These are phyloP conservation scores for Sinonovacula constricta DNA, from an alignment of 1,140 invertebrate species.

Conservation along the genomic window DNA sequence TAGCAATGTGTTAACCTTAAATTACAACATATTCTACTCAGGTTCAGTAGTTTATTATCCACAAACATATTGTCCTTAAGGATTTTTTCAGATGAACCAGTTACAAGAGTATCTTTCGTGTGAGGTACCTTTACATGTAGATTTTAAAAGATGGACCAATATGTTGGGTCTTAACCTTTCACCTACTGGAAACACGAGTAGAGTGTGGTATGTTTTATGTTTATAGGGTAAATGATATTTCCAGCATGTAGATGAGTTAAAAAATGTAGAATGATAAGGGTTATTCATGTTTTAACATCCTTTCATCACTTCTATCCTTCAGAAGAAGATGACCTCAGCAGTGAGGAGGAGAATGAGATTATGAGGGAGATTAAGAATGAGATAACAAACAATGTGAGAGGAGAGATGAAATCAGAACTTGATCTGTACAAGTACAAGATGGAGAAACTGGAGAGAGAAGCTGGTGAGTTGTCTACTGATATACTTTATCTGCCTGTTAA, in stretches of 20 bases:
- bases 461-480: neutral
- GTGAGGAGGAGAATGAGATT: slow-evolving; percentile 76
- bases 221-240: neutral
- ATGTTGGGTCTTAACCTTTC: no score
- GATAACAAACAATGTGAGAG: slow-evolving; percentile 71
- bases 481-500: neutral
- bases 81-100: no score
- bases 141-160: no score
- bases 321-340: slow-evolving; percentile 69
- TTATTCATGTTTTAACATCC: neutral
- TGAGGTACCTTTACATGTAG: no score
- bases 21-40: no score
- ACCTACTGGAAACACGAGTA: no score
- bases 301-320: neutral
- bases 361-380: slow-evolving; percentile 75
- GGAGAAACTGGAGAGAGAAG: slow-evolving; percentile 59
- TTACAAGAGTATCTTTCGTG: no score
- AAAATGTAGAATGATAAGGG: neutral
- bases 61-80: no score
- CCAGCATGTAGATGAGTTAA: neutral
- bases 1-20: no score
- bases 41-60: no score
- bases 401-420: slow-evolving; percentile 76
- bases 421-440: slow-evolving; percentile 63
- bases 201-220: no score